phyloP scores from a whole-genome alignment of 2,888 invertebrate genomes.

The Polydrusus cervinus region DNA sequence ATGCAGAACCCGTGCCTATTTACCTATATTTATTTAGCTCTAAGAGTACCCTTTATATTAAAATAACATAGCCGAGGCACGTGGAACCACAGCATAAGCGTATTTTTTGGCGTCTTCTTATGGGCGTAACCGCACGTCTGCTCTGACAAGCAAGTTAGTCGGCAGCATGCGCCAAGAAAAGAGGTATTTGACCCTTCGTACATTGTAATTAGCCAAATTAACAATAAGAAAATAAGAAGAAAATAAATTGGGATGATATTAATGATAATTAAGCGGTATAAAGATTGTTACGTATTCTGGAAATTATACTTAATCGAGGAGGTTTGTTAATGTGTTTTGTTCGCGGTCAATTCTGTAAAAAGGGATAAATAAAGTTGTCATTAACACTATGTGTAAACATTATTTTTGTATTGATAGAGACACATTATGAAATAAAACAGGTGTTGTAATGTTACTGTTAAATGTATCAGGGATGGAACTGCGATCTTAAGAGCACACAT shows the following conservation, averaged over 20 bases:
- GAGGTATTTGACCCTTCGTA: constrained; percentile 52
- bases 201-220: constrained; percentile 56
- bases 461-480: too few relatives aligned
- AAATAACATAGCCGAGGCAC: constrained; percentile 50
- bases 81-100: constrained; percentile 46
- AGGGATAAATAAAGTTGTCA: not conserved
- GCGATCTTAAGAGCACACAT: too few relatives aligned
- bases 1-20: constrained; percentile 45
- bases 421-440: too few relatives aligned
- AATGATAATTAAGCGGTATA: constrained; percentile 53
- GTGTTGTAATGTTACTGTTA: too few relatives aligned
- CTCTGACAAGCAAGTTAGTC: constrained; percentile 52
- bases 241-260: constrained; percentile 42
- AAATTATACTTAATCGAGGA: constrained; percentile 27
- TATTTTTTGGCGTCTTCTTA: constrained; percentile 49
- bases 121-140: constrained; percentile 50
- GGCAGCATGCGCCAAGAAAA: constrained; percentile 39
- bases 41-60: constrained; percentile 34
- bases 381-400: too few relatives aligned
- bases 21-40: constrained; percentile 44
- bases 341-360: constrained; percentile 8
- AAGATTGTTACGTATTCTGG: constrained; percentile 28
- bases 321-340: constrained; percentile 22
- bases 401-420: too few relatives aligned
- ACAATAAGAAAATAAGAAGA: constrained; percentile 52